Base-by-base conservation (phyloP, 2,888 invertebrate genomes). In the Idaea aversata region DNA sequence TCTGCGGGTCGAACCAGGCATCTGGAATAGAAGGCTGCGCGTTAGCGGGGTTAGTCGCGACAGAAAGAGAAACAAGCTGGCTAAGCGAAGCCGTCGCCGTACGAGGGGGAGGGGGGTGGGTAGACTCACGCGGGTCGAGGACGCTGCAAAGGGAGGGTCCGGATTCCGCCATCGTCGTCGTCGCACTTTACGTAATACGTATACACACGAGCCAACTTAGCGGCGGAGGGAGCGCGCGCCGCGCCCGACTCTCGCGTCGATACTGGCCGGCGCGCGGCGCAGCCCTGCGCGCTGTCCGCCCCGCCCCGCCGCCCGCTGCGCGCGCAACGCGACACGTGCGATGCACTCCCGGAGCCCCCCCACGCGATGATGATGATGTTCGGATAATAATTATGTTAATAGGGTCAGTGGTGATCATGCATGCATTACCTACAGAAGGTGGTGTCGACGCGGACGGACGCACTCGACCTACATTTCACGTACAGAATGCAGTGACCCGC, bases 1-100 rank as follows among this genome's bases (percentile, higher is more conserved):
- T 96, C 93, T 97, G 97, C 85, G 97, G 97, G 92, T 97, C 97
- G 95, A 97, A 97, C 97, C 97, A 97, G 94, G 97, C 96, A 95
- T 97, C 97, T 97, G 97, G 83, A 97, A 96, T 93, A 93, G 93
- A 94, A 90, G 90, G 90, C 89, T 85, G 90, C 88, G 90, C 83
- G 92, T 92, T 92, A 93, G 92, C 90, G 91, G 89, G 92, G 47
- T 93, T 91, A 92, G 93, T 93, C 83, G 91, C 92, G 91, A 91
- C 84, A 90, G 87, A 75, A 70, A 78, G 78, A 83, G 82, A 86
- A 75, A 74, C 68, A 87, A 86, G 86, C 86, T 73, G 83, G 83
- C 81, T 76, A 88, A 85, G 86, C 84, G 76, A 73, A 76, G 80
- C 78, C 82, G 83, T 79, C 80, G n/a, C n/a, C n/a, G n/a, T n/a